Percentiles rank a stretch among this genome's conserved stretches.
These are phyloP conservation scores for Manis pentadactyla DNA, from an alignment of 2,797 vertebrate species.

Conservation along the genomic window DNA sequence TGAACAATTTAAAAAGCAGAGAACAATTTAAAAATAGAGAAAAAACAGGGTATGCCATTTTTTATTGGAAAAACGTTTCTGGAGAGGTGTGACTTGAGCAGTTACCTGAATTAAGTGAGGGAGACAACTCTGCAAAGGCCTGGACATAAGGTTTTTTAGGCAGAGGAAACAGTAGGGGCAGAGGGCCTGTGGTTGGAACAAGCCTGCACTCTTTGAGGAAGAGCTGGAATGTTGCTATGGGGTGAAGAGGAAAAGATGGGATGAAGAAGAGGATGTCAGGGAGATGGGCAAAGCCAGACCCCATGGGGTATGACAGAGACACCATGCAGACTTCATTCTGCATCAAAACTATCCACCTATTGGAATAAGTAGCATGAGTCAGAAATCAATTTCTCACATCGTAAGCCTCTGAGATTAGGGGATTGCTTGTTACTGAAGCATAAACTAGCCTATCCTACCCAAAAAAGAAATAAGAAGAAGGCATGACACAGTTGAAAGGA, in stretches of 20 bases:
- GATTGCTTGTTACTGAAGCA: not conserved
- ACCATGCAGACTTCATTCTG: not conserved
- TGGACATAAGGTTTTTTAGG: not conserved
- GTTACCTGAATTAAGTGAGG: not conserved
- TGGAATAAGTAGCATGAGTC: not conserved
- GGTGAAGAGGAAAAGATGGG: not conserved
- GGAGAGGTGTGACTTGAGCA: not conserved
- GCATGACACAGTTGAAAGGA: not conserved
- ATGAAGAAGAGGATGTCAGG: not conserved
- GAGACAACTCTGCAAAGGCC: not conserved
- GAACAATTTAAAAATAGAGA: not conserved
- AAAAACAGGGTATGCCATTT: not conserved
- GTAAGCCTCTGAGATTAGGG: not conserved
- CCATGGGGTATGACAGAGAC: rapidly evolving
- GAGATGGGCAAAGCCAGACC: not conserved
- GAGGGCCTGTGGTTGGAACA: not conserved
- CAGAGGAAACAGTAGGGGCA: not conserved
- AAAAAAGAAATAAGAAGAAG: not conserved
- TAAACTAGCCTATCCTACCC: not conserved
- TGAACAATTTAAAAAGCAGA: not conserved
- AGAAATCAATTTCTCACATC: not conserved
- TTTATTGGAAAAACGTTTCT: not conserved
- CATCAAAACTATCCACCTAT: not conserved
- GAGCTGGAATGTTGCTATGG: not conserved
- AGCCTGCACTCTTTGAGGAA: not conserved